These are phyloP conservation scores for Spilosoma lubricipeda DNA, from an alignment of 2,888 invertebrate genomes.

Conservation along the genomic window DNA sequence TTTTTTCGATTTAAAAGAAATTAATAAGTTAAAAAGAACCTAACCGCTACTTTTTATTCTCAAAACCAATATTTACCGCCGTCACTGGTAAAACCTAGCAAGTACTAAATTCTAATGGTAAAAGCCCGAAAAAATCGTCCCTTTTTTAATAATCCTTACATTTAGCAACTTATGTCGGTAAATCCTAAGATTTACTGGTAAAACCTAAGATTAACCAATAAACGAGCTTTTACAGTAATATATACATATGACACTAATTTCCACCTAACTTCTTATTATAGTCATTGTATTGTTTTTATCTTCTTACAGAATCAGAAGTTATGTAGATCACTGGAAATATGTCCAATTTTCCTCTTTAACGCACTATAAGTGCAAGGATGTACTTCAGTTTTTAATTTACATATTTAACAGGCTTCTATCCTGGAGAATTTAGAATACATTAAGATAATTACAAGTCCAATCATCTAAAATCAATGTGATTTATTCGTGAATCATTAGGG, in stretches of 20 bases:
- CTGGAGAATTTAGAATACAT: not conserved
- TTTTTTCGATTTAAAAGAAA: too few species aligned
- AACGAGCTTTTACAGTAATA: not conserved
- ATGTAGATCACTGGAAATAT: not conserved
- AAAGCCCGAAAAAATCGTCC: too few species aligned
- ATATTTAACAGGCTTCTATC: not conserved
- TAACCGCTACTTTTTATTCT: too few species aligned
- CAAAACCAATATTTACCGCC: too few species aligned
- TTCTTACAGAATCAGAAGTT: not conserved
- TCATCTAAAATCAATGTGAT: not conserved
- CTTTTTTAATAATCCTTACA: too few species aligned
- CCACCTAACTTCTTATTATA: too few species aligned
- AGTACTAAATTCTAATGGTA: too few species aligned
- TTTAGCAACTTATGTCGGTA: too few species aligned
- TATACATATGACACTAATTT: not conserved
- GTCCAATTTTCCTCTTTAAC: not conserved
- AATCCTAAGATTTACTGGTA: too few species aligned
- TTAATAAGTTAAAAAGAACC: too few species aligned
- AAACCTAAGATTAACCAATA: too few species aligned
- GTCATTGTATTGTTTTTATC: not conserved
- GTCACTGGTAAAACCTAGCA: too few species aligned
- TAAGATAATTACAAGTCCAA: not conserved
- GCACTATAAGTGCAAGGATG: not conserved
- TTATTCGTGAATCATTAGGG: not conserved
- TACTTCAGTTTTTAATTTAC: not conserved